Base-by-base conservation (phyloP, 2,888 invertebrate species). In the Cinara cedri region DNA sequence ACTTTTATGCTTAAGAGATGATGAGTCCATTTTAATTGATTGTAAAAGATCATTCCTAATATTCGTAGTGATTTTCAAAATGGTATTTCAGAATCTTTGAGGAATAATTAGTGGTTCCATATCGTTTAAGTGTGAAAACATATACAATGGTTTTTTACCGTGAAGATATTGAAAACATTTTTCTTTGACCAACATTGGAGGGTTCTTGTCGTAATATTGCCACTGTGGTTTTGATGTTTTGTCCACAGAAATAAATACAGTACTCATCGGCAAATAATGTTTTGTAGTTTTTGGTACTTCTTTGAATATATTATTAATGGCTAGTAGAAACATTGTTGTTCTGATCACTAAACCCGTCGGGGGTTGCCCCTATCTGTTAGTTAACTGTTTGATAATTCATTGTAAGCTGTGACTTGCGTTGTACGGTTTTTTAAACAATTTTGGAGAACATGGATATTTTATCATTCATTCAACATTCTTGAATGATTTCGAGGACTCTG, bases 211-310 rank as follows among this genome's bases (percentile, higher is more conserved):
- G 55, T 21, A 71, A 14, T 71, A 71, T 71, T 19, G 55, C 71
- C 3, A 44, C 10, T 10, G 71, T 46, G n/a, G 11, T 72, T 65
- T 65, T 65, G 16, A 26, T 42, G n/a, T 68, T 46, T 57, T 72
- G 57, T 57, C 71, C 57, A 11, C 44, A 57, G 13, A 21, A 57
- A 11, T 72, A 72, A 24, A 72, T 72, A 34, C 57, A 44, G 13
- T 44, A 72, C n/a, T 72, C 57, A 11, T 72, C 57, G 44, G 44
- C 24, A 42, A 72, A 70, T 19, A 70, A n/a, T 68, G 51, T 68
- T 68, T 68, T 51, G 26, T 68, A 14, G 68, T 49, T 51, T 49
- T 51, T 1, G 51, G 68, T 49, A 68, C 51, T 46, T 68, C 26
- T 16, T 68, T 68, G 11, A 68, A 68, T 16, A 51, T 68, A 9